Conservation (phyloP, 2,888 invertebrate species). For the Busseola fusca region DNA sequence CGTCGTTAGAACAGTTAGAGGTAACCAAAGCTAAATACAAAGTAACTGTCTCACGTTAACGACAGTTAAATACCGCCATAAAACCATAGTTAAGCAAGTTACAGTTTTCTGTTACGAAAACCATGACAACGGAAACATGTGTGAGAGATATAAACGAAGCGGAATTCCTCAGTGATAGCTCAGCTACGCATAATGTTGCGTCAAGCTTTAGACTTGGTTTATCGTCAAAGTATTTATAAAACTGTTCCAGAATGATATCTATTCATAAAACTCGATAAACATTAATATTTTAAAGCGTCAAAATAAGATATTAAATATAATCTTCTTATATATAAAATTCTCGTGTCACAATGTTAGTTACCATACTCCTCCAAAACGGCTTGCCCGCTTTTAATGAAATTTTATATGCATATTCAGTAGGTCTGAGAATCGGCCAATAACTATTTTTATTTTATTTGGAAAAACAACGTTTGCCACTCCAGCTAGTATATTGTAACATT, state of each 20-base stretch:
- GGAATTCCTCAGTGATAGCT: slow-evolving; percentile 59
- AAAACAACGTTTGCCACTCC: no score
- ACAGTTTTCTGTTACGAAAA: slow-evolving; percentile 53
- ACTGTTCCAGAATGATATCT: slow-evolving; percentile 17
- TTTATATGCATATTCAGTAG: no score
- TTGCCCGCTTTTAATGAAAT: no score
- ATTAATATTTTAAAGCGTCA: not conserved
- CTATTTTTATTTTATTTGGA: no score
- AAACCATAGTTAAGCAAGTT: slow-evolving; percentile 33
- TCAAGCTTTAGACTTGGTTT: slow-evolving; percentile 37
- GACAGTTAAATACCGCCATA: slow-evolving; percentile 39
- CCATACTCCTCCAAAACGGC: no score
- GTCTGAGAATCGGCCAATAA: no score
- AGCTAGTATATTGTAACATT: no score
- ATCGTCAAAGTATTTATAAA: slow-evolving; percentile 45
- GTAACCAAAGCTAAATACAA: slow-evolving; percentile 33
- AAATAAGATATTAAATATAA: not conserved
- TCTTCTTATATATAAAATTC: no score
- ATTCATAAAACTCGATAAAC: slow-evolving; percentile 1
- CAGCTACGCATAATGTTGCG: slow-evolving; percentile 24
- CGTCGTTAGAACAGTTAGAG: slow-evolving; percentile 27
- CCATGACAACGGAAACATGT: slow-evolving; percentile 61
- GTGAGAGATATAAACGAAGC: slow-evolving; percentile 61
- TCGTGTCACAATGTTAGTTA: no score
- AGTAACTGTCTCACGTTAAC: slow-evolving; percentile 36